Conservation (phyloP, 1,140 invertebrate genomes). For the Zaprionus africanus region DNA sequence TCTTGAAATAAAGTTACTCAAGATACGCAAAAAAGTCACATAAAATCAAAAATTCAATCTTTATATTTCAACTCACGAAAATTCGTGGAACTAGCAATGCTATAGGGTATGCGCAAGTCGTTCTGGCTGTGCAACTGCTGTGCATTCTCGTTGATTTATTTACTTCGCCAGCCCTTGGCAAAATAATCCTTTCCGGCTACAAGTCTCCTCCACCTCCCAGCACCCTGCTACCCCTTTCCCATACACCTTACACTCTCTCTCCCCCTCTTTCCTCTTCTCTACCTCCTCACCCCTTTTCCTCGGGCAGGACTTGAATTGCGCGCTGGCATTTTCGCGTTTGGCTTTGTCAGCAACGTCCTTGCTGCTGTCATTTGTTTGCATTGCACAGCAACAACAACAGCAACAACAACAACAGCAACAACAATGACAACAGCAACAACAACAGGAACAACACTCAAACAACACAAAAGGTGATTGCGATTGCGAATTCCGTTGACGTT, state of each 20-base stretch:
- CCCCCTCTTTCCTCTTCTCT: too few species aligned
- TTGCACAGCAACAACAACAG: constrained; percentile 43
- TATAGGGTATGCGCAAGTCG: constrained; percentile 16
- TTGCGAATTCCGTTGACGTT: constrained; percentile 82
- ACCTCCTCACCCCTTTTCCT: background rate
- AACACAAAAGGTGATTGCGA: constrained; percentile 79
- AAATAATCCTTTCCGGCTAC: constrained; percentile 76
- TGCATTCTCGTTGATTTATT: constrained; percentile 40
- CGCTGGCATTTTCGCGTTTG: constrained; percentile 80
- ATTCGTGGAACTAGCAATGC: background rate
- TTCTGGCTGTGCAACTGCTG: background rate
- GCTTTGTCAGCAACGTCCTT: constrained; percentile 80
- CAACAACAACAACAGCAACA: constrained; percentile 21
- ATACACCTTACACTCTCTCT: constrained; percentile 12
- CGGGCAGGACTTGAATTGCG: constrained; percentile 38
- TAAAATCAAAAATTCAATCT: too few species aligned
- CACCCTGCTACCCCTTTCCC: constrained; percentile 20
- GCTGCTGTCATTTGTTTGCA: constrained; percentile 81
- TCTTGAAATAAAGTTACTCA: too few species aligned
- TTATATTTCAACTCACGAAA: too few species aligned
- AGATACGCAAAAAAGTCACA: too few species aligned
- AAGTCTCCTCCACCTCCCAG: constrained; percentile 23
- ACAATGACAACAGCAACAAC: constrained; percentile 13
- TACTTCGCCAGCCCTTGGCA: constrained; percentile 43
- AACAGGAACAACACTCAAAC: constrained; percentile 64